phyloP scores from a whole-genome alignment of 2,797 vertebrate genomes.

The Enteromius viviparus region DNA sequence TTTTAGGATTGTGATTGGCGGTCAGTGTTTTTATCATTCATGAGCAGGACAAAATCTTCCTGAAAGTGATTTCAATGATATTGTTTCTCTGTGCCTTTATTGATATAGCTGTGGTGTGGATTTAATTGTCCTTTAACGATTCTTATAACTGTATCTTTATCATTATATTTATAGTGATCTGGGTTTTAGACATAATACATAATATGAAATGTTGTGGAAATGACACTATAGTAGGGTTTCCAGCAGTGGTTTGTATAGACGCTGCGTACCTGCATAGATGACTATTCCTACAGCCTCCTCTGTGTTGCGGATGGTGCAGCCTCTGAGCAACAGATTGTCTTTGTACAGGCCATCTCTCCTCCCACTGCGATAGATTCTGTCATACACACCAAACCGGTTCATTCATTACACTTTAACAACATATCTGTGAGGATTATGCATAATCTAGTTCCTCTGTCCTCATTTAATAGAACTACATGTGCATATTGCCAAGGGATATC shows the following conservation, averaged over 20 bases:
- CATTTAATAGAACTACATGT: background rate
- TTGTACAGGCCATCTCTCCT: slow-evolving; percentile 90
- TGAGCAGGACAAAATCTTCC: too few relatives aligned
- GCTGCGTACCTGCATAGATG: slow-evolving; percentile 89
- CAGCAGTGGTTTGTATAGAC: background rate
- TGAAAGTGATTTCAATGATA: too few relatives aligned
- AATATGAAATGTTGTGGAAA: background rate
- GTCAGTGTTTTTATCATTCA: too few relatives aligned
- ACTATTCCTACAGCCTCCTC: slow-evolving; percentile 94
- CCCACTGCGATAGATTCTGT: slow-evolving; percentile 80
- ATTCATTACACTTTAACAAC: slow-evolving; percentile 26
- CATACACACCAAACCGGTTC: slow-evolving; percentile 14
- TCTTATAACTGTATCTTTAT: too few relatives aligned
- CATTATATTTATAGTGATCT: too few relatives aligned
- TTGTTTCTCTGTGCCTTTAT: too few relatives aligned
- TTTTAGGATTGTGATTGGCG: too few relatives aligned
- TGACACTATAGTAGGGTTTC: background rate
- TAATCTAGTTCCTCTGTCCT: background rate
- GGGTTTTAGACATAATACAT: background rate
- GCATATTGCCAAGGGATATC: background rate
- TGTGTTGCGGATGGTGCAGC: slow-evolving; percentile 95
- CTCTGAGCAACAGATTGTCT: slow-evolving; percentile 93
- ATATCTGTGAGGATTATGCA: slow-evolving; percentile 13
- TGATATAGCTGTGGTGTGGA: too few relatives aligned
- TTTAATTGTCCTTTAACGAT: too few relatives aligned